Evolutionary conservation across 2,888 invertebrate species (phyloP), one percentile per base, ranked within the genome.

Genomic region (Nomada fucata): DNA sequence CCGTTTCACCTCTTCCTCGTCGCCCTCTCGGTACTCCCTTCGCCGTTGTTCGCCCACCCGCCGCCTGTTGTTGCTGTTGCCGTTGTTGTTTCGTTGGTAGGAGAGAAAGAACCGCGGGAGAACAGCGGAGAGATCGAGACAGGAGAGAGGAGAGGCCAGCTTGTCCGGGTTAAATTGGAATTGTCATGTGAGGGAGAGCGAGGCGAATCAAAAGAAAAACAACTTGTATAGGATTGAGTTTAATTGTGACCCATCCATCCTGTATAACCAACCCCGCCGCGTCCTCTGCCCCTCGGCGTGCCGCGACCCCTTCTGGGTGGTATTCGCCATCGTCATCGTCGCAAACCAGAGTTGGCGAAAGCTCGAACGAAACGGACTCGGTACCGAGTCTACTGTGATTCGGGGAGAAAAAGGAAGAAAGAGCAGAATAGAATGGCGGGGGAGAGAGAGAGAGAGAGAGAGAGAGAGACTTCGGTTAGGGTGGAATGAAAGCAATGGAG

Each of bases 191-290:
- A 92, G 92, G 91, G 91, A 89, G 90, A 90, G 86, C 89, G 90
- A 89, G 89, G 89, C 87, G 89, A 88, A 89, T 91, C 89, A 91
- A 92, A 92, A 92, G 91, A 91, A 92, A 91, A 90, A 91, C 91
- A 91, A 91, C 92, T 92, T 91, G 91, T 91, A 92, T 92, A 88
- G 92, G 89, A 92, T 91, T 90, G 91, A 90, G 91, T 91, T 91
- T 91, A 91, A 92, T 92, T 91, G 91, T 91, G 84, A 89, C 60
- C 83, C 80, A 71, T 77, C 69, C 82, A 75, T 79, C 81, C 80
- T 76, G 68, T 80, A 82, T 57, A 81, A 53, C 61, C 57, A 50
- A 1, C 57, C 77, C 79, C 52, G 26, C 50, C 60, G 15, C 36
- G 23, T 67, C 52, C 20, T 47, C 63, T 47, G 57, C 63, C 50